Evolutionary conservation across 2,888 invertebrate genomes (phyloP), one percentile per base, ranked within the genome.

Genomic region (Hydraecia micacea): DNA sequence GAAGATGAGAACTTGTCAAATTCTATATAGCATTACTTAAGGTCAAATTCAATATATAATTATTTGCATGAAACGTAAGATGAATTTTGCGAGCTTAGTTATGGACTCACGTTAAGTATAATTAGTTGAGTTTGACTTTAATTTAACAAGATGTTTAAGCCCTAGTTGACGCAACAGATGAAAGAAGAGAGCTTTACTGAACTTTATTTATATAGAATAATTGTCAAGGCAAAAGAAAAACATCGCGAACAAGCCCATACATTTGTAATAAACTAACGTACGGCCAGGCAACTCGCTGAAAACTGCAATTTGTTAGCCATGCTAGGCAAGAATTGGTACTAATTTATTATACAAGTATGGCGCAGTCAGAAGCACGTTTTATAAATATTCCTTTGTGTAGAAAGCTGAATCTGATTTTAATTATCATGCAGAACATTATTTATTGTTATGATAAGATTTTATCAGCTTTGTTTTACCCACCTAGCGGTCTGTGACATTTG

Each of bases 241-340:
- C 66, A 71, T n/a, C 1, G 36, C 36, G 49, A 28, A 32, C n/a
- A 39, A 18, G 21, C 18, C 25, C 67, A 86, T 77, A 77, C 83
- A 83, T 83, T 86, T 55, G 69, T 77, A 71, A 73, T 83, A 86
- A 63, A 70, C 77, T n/a, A 77, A 66, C 39, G 28, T 70, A 77
- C 18, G 7, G 46, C 25, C 21, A 46, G 36, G 42, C 42, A 72
- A 66, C 39, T 25, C 52, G 70, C 46, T 78, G 63, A 83, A 84
- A 83, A 71, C 73, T 83, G 79, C 63, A 83, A 68, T 78, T 83
- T 71, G 63, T 73, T 52, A 70, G 52, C 58, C 36, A n/a, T 52
- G 15, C 28, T 80, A 25, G 36, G 66, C 70, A 52, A 67, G 52
- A 77, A 73, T 69, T 65, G 83, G 32, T 83, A 28, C 18, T 71